Evolutionary conservation across 2,113 vertebrate species (phyloP), one percentile per base, ranked within the genome.

Genomic region (Seriola dumerili): DNA sequence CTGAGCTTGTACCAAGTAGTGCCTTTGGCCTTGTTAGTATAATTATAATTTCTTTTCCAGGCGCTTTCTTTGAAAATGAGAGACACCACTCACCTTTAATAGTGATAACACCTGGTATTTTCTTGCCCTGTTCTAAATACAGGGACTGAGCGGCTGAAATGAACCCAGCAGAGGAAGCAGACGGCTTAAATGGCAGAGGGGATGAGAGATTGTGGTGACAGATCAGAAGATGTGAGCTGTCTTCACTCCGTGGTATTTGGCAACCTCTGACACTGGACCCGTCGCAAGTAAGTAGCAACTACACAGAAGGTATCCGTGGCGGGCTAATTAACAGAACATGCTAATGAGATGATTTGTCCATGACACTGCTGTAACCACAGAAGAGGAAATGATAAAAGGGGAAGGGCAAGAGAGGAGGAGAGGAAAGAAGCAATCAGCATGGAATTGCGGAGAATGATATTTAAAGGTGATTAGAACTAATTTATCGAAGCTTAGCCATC

Each of bases 311-410:
- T 83, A 76, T 80, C 57, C 42, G 19, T 50, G 25, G 65, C 11
- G 3, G 48, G 42, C 69, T 85, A 79, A 91, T 89, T 88, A 91
- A 75, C 80, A 25, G 58, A 72, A 74, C 7, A 12, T 48, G 34
- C 58, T 85, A 78, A 90, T 74, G 68, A 83, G 69, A 52, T 64
- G 80, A 91, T 87, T 85, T 80, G 78, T 75, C 19, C 55, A 3
- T n/a, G 29, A 61, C 12, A 19, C 36, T 54, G 50, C 48, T 80
- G 4, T 23, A 55, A 81, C 68, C 58, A 19, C 54, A 76, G 38
- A 34, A 52, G 63, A 61, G 50, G 71, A 54, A 46, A 83, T 50
- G 46, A 58, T 5, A 34, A 63, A 34, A 40, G 12, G 23, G 9
- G 14, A 68, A 63, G 23, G 52, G 14, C 25, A 23, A 21, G 16